Percentiles rank a stretch among this genome's conserved stretches.
Conservation (phyloP, 1,140 invertebrate species). For the Phymastichus coffea region DNA sequence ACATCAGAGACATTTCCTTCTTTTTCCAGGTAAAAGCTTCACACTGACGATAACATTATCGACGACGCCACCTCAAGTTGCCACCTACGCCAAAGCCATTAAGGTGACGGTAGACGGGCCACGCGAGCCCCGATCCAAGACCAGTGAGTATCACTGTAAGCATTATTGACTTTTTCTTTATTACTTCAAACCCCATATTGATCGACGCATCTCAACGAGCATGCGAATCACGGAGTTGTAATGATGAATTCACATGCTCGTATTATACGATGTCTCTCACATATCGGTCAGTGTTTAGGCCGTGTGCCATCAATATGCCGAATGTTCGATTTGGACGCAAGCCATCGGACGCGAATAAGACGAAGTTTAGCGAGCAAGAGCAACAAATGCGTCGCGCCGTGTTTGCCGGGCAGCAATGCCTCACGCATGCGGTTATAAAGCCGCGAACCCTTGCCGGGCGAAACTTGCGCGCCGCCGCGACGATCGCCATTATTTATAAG, state of each 20-base stretch:
- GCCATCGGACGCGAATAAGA: no score
- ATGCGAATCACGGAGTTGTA: background rate
- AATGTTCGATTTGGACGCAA: no score
- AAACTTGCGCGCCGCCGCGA: conserved; percentile 28
- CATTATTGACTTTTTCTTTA: conserved; percentile 36
- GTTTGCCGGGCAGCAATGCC: conserved; percentile 22
- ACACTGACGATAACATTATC: conserved; percentile 94
- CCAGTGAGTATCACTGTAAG: conserved; percentile 81
- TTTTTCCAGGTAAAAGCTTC: conserved; percentile 96
- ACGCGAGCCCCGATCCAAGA: conserved; percentile 94
- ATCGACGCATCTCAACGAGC: background rate
- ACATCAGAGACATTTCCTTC: no score
- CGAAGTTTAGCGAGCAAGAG: no score
- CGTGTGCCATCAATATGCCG: no score
- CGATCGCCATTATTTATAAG: conserved; percentile 53
- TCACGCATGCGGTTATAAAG: conserved; percentile 28
- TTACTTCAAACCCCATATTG: background rate
- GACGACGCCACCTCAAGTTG: conserved; percentile 89
- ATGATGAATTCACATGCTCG: background rate
- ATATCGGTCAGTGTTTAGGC: no score
- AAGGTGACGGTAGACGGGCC: conserved; percentile 98
- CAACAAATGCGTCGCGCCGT: no score
- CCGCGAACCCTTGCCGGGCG: conserved; percentile 10
- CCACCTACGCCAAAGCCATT: conserved; percentile 97
- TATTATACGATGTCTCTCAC: background rate